These are phyloP conservation scores for Nibea albiflora DNA, from an alignment of 2,113 vertebrate genomes.

Conservation along the genomic window DNA sequence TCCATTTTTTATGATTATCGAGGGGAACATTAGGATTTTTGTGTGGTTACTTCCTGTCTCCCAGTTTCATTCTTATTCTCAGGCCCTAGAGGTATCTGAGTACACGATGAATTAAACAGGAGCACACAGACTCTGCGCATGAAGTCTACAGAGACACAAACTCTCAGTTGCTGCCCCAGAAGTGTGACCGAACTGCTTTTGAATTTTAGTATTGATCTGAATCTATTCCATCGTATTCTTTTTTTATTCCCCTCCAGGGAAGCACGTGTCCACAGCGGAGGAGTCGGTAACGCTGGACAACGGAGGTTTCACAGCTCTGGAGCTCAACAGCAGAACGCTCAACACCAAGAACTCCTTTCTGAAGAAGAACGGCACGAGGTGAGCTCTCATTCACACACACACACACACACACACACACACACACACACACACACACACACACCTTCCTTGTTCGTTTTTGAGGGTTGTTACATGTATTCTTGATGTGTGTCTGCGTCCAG, in stretches of 20 bases:
- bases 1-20: conserved; percentile 16
- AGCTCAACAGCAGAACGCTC: conserved; percentile 93
- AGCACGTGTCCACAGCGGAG: conserved; percentile 88
- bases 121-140: conserved; percentile 1
- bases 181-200: not conserved
- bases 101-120: conserved; percentile 24
- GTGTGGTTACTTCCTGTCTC: not conserved
- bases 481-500: conserved; percentile 73
- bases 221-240: not conserved
- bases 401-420: not conserved
- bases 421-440: not conserved
- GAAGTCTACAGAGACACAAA: not conserved
- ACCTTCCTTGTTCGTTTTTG: no score
- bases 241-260: conserved; percentile 82
- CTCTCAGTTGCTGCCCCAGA: not conserved
- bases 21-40: conserved; percentile 13
- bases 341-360: conserved; percentile 93
- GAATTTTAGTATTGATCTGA: not conserved
- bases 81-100: conserved; percentile 2
- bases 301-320: conserved; percentile 93
- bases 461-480: not conserved
- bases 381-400: not conserved
- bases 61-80: not conserved
- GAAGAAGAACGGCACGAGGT: conserved; percentile 96
- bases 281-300: conserved; percentile 94